These are phyloP conservation scores for Pipistrellus pygmaeus DNA, from an alignment of 2,797 vertebrate species.

Conservation along the genomic window DNA sequence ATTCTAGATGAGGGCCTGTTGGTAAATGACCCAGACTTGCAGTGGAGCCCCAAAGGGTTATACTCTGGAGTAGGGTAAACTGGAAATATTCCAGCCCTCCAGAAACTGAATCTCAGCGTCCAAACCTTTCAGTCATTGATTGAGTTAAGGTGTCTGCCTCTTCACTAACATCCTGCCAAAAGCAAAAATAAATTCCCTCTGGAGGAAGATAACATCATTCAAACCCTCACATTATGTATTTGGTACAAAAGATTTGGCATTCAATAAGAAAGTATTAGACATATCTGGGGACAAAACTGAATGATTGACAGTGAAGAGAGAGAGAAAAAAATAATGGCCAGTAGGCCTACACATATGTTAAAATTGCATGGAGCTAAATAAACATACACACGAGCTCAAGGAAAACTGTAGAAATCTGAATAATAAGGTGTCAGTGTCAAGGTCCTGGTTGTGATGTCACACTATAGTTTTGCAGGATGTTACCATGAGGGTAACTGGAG, in stretches of 20 bases:
- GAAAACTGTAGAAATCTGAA: not conserved
- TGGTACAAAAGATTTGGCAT: not conserved
- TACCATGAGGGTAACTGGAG: not conserved
- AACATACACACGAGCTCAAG: not conserved
- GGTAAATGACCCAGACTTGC: not conserved
- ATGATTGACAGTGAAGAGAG: not conserved
- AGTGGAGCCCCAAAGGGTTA: not conserved
- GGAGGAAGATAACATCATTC: not conserved
- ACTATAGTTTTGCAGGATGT: not conserved
- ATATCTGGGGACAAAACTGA: slow-evolving; percentile 30
- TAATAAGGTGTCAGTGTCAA: not conserved
- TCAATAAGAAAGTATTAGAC: not conserved
- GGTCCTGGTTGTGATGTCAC: not conserved
- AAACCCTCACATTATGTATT: not conserved
- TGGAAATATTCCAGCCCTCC: not conserved
- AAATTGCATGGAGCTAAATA: not conserved
- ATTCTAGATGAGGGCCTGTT: not conserved
- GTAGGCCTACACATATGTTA: not conserved
- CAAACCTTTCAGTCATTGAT: not conserved
- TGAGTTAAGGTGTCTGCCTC: not conserved
- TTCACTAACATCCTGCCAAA: not conserved
- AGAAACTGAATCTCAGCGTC: not conserved
- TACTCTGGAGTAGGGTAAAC: not conserved
- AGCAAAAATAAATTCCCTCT: not conserved
- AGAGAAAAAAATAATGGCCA: not conserved